Conservation (phyloP, 2,113 vertebrate genomes). For the Pimephales promelas region DNA sequence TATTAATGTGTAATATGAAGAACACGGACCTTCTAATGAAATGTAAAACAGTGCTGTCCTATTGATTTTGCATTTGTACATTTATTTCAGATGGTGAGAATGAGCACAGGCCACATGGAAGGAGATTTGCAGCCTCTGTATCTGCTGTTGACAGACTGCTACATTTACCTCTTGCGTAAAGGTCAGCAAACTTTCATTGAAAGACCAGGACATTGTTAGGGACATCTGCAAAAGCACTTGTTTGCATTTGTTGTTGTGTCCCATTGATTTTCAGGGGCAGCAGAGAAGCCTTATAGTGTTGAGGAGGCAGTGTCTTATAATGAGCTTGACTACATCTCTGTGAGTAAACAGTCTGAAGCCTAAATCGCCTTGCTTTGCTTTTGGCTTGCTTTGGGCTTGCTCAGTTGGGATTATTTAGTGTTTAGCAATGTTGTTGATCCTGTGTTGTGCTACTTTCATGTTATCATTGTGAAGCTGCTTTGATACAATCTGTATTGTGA, state of each 20-base stretch:
- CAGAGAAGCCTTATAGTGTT: conserved; percentile 95
- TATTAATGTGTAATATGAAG: background rate
- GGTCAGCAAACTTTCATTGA: conserved; percentile 70
- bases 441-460: too few relatives aligned
- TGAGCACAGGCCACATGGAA: conserved; percentile 98
- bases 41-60: background rate
- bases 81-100: conserved; percentile 86
- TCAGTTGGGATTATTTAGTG: too few relatives aligned
- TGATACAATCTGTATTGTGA: too few relatives aligned
- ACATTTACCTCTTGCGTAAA: conserved; percentile 93
- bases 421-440: too few relatives aligned
- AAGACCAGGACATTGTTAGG: background rate
- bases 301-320: conserved; percentile 94
- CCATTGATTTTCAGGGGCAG: conserved; percentile 80
- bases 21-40: background rate
- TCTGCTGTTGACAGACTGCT: conserved; percentile 92
- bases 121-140: conserved; percentile 94
- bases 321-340: conserved; percentile 94
- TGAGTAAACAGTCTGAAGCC: conserved; percentile 70
- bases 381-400: too few relatives aligned
- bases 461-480: too few relatives aligned
- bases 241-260: background rate
- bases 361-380: too few relatives aligned
- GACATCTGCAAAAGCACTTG: background rate
- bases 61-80: background rate